Conservation (phyloP, 2,113 vertebrate species). For the Syngnathus floridae region DNA sequence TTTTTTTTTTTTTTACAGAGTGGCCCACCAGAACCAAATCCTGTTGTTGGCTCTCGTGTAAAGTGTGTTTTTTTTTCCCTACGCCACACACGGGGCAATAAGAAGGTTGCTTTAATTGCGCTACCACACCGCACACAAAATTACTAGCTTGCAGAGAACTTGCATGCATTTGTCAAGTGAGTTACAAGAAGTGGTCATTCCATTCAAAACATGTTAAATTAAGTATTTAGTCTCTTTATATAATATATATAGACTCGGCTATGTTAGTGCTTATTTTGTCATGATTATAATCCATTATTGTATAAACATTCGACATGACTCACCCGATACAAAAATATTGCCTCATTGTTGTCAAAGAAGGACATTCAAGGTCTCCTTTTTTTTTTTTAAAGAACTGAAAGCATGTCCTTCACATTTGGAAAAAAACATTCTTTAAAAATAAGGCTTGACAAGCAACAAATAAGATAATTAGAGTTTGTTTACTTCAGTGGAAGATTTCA, state of each 20-base stretch:
- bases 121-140: conserved; percentile 36
- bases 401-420: neutral
- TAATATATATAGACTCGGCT: too few relatives aligned
- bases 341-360: conserved; percentile 13
- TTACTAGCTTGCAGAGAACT: conserved; percentile 14
- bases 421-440: conserved; percentile 3
- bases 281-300: too few relatives aligned
- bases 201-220: conserved; percentile 15
- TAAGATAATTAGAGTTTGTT: conserved; percentile 33
- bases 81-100: conserved; percentile 46
- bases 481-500: conserved; percentile 16
- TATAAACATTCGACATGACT: neutral
- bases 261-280: too few relatives aligned
- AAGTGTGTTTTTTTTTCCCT: conserved; percentile 39
- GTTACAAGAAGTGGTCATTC: conserved; percentile 10
- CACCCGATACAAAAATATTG: neutral
- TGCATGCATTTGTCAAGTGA: conserved; percentile 21
- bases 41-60: conserved; percentile 58
- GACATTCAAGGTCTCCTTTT: conserved; percentile 12
- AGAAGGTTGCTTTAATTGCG: conserved; percentile 30
- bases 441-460: conserved; percentile 1
- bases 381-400: neutral
- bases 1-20: conserved; percentile 53
- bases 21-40: conserved; percentile 48
- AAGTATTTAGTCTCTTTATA: too few relatives aligned